phyloP scores from a whole-genome alignment of 2,888 invertebrate species.

The Cryptophagus acutangulus region DNA sequence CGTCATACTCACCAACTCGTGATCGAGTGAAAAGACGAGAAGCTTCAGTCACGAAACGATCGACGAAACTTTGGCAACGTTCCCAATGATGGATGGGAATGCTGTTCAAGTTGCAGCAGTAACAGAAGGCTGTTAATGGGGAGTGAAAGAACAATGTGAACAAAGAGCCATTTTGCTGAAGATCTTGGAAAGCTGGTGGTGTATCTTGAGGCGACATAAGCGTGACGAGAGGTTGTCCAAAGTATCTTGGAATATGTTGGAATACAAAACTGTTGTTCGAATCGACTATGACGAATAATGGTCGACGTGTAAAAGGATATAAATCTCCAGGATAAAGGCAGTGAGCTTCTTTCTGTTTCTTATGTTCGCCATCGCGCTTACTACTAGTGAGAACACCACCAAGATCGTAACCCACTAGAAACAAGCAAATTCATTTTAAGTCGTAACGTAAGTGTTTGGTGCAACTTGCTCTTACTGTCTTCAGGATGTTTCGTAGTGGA shows the following conservation, averaged over 20 bases:
- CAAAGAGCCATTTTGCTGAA: slow-evolving; percentile 82
- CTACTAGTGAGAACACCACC: slow-evolving; percentile 89
- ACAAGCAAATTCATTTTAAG: slow-evolving; percentile 2
- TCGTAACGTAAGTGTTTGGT: slow-evolving; percentile 5
- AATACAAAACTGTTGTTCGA: slow-evolving; percentile 93
- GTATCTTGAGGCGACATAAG: slow-evolving; percentile 91
- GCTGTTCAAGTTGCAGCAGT: slow-evolving; percentile 82
- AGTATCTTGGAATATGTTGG: slow-evolving; percentile 82
- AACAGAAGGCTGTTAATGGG: slow-evolving; percentile 87
- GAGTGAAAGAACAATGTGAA: slow-evolving; percentile 95
- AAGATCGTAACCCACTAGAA: slow-evolving; percentile 76
- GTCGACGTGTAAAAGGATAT: slow-evolving; percentile 86
- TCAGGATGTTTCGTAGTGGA: slow-evolving; percentile 79
- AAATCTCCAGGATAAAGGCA: slow-evolving; percentile 91
- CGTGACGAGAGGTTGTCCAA: slow-evolving; percentile 89
- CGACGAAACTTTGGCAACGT: slow-evolving; percentile 79
- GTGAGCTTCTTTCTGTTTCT: slow-evolving; percentile 62
- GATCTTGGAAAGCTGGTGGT: slow-evolving; percentile 78
- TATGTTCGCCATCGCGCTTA: slow-evolving; percentile 64
- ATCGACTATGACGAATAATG: slow-evolving; percentile 89
- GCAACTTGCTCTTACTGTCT: slow-evolving; percentile 63
- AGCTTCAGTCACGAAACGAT: slow-evolving; percentile 85
- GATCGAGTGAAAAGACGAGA: slow-evolving; percentile 76
- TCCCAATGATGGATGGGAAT: slow-evolving; percentile 87
- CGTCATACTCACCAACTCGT: slow-evolving; percentile 64